Evolutionary conservation across 2,888 invertebrate species (phyloP).

Genomic region (Netelia fuscicornis): DNA sequence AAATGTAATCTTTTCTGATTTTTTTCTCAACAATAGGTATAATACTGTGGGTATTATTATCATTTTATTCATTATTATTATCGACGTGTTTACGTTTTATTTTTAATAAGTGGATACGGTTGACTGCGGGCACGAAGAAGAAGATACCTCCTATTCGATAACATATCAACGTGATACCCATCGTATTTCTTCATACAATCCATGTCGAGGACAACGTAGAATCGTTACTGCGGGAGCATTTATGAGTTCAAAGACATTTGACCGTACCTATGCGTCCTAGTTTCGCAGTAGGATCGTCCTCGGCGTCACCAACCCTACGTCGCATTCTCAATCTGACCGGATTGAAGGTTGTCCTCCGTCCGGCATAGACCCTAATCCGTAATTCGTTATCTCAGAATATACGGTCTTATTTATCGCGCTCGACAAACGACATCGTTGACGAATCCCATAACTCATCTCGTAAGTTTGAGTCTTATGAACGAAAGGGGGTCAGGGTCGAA

Average conservation of each 20-base stretch:
- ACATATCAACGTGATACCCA: background rate
- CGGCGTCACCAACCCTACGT: conserved; percentile 1
- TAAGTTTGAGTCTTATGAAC: conserved; percentile 72
- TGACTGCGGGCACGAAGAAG: no score
- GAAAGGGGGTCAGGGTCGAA: conserved; percentile 77
- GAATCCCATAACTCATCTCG: conserved; percentile 65
- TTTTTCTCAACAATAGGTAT: no score
- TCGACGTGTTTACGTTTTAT: no score
- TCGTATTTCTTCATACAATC: background rate
- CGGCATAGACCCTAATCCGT: conserved; percentile 53
- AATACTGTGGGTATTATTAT: no score
- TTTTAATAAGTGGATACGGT: no score
- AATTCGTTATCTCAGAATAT: conserved; percentile 63
- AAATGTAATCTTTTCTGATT: no score
- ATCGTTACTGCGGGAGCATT: background rate
- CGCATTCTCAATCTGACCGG: conserved; percentile 20
- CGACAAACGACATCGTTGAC: conserved; percentile 64
- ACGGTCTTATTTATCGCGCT: conserved; percentile 58
- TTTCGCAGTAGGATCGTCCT: conserved; percentile 43
- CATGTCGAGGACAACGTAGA: conserved; percentile 17
- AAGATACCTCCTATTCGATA: no score
- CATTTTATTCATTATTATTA: no score
- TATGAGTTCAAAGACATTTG: conserved; percentile 57
- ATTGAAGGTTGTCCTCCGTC: conserved; percentile 49
- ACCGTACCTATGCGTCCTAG: conserved; percentile 40